phyloP scores from a whole-genome alignment of 2,888 invertebrate genomes.

The Blastobasis adustella region DNA sequence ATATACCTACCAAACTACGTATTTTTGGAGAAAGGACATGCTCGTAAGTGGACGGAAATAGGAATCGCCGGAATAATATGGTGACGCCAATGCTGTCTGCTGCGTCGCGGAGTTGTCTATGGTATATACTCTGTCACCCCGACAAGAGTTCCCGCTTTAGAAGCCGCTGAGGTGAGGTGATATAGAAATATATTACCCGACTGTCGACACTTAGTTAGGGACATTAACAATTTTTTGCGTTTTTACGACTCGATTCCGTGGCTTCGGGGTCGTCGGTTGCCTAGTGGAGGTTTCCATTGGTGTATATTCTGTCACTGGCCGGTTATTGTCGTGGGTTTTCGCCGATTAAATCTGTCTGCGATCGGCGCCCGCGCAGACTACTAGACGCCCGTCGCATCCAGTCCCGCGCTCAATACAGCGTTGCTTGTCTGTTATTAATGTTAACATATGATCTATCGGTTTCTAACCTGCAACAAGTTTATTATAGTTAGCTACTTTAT shows the following conservation, averaged over 20 bases:
- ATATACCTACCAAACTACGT: slow-evolving; percentile 6
- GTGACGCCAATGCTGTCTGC: slow-evolving; percentile 36
- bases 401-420: no score
- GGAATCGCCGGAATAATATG: slow-evolving; percentile 35
- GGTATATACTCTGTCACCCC: no score
- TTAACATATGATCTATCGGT: no score
- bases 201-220: no score
- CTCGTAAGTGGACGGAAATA: slow-evolving; percentile 42
- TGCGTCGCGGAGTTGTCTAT: no score
- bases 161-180: no score
- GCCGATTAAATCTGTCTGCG: slow-evolving; percentile 14
- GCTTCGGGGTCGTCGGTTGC: slow-evolving; percentile 1
- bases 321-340: slow-evolving; percentile 9
- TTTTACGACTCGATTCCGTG: slow-evolving; percentile 10
- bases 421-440: no score
- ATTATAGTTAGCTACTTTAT: no score
- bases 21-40: slow-evolving; percentile 57
- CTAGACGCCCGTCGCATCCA: slow-evolving; percentile 4
- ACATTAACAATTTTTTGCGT: neutral
- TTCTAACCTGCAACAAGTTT: no score
- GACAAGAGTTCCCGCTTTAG: no score
- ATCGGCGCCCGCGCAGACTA: slow-evolving; percentile 11
- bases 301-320: slow-evolving; percentile 5
- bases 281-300: slow-evolving; percentile 10
- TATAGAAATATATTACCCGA: no score